Evolutionary conservation across 1,140 invertebrate species (phyloP).

Genomic region (Doryteuthis pealeii): DNA sequence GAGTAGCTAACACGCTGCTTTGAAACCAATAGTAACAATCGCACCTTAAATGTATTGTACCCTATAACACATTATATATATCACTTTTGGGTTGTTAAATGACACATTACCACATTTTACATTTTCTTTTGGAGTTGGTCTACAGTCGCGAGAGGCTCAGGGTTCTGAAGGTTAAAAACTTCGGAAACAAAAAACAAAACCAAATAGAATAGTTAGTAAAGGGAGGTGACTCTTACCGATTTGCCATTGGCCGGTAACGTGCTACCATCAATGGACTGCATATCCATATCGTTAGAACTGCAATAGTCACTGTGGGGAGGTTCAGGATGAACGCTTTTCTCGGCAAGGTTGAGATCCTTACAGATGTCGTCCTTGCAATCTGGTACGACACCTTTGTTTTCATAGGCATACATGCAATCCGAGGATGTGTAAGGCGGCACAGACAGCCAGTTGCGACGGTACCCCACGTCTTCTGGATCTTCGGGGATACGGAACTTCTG

Average conservation of each 20-base stretch:
- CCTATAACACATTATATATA: no score
- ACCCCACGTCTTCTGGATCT: slow-evolving; percentile 31
- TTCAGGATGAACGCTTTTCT: background rate
- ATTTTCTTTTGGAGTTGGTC: no score
- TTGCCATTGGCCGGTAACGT: background rate
- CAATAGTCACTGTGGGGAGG: background rate
- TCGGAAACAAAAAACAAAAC: no score
- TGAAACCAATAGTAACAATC: no score
- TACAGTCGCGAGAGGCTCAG: no score
- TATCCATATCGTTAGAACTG: background rate
- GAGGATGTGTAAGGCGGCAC: background rate
- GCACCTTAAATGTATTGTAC: no score
- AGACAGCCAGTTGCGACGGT: slow-evolving; percentile 24
- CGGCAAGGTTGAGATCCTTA: background rate
- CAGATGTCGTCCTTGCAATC: background rate
- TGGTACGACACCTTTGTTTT: background rate
- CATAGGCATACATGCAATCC: slow-evolving; percentile 2
- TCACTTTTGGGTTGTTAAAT: no score
- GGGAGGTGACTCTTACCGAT: background rate
- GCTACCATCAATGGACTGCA: background rate
- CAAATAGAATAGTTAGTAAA: no score
- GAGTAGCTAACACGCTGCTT: no score
- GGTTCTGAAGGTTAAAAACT: no score
- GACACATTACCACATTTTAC: no score
- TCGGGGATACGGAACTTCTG: slow-evolving; percentile 28